A percentile compares a stretch with the other conserved stretches of the same genome.
Conservation (phyloP, 92 coral and sea anemone species). For the Zoanthus gigantus region DNA sequence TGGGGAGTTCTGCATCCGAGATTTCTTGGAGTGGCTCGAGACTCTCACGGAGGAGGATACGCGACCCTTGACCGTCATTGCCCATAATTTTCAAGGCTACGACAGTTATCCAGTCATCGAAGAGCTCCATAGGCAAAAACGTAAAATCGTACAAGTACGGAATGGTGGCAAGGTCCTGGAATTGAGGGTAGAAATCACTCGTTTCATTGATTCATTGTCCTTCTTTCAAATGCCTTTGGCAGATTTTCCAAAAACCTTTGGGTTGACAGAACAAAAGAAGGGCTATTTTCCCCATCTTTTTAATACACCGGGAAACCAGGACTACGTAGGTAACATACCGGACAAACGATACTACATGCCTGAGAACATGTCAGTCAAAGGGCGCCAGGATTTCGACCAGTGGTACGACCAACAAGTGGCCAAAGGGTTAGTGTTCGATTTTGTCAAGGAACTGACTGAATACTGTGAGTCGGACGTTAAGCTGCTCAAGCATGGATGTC, state of each 20-base stretch:
- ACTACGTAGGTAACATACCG: slow-evolving; percentile 46
- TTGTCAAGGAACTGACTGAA: slow-evolving; percentile 19
- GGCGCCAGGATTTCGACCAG: slow-evolving; percentile 14
- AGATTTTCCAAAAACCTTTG: slow-evolving; percentile 44
- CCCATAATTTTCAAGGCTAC: slow-evolving; percentile 38
- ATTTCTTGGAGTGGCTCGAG: slow-evolving; percentile 27
- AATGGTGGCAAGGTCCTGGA: slow-evolving; percentile 40
- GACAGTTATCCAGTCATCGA: slow-evolving; percentile 36
- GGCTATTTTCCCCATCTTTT: slow-evolving; percentile 50
- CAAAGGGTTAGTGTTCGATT: not conserved
- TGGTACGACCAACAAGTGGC: slow-evolving; percentile 43
- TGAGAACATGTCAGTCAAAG: slow-evolving; percentile 35
- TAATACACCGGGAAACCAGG: slow-evolving; percentile 31
- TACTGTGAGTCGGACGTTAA: slow-evolving; percentile 36
- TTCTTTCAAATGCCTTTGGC: slow-evolving; percentile 3
- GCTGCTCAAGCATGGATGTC: slow-evolving; percentile 17
- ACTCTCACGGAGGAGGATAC: slow-evolving; percentile 14
- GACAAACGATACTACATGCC: slow-evolving; percentile 7
- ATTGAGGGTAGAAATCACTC: slow-evolving; percentile 26
- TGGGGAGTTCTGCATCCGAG: slow-evolving; percentile 6
- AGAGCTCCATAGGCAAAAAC: not conserved
- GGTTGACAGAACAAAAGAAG: slow-evolving; percentile 22
- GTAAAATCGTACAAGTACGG: not conserved
- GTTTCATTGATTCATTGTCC: slow-evolving; percentile 15
- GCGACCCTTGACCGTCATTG: slow-evolving; percentile 43